A percentile compares a stretch with the other conserved stretches of the same genome.
Conservation (phyloP, 2,113 vertebrate species). For the Polypterus senegalus region DNA sequence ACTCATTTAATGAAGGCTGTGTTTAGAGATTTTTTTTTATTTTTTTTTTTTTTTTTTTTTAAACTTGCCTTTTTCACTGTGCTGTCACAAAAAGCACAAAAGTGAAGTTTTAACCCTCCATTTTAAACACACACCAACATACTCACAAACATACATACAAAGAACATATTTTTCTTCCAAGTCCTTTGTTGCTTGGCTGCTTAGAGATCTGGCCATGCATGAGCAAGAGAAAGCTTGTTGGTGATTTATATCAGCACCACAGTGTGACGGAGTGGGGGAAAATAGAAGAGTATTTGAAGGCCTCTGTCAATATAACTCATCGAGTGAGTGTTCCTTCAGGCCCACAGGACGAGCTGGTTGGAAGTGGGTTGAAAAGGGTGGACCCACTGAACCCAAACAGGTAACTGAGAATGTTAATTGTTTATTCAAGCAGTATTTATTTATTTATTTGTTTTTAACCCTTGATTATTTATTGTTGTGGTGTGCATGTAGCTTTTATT, state of each 20-base stretch:
- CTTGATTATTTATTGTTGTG: not conserved
- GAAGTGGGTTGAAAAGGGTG: constrained; percentile 53
- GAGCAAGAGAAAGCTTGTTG: constrained; percentile 48
- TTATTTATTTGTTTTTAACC: not conserved
- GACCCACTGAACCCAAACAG: constrained; percentile 50
- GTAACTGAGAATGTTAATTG: constrained; percentile 39
- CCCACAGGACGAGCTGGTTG: constrained; percentile 69
- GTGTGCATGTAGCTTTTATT: not conserved
- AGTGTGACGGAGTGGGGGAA: constrained; percentile 66
- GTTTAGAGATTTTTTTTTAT: constrained; percentile 26
- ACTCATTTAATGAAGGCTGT: constrained; percentile 32
- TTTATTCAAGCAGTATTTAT: not conserved
- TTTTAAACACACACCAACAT: constrained; percentile 12
- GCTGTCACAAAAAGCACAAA: constrained; percentile 21
- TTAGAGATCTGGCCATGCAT: constrained; percentile 14
- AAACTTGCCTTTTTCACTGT: constrained; percentile 54
- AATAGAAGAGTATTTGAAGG: constrained; percentile 65
- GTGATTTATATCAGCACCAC: constrained; percentile 53
- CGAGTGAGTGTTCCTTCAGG: constrained; percentile 97
- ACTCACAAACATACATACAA: constrained; percentile 3
- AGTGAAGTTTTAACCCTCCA: not conserved
- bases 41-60: constrained; percentile 32
- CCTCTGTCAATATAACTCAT: constrained; percentile 81
- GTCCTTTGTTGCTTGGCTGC: constrained; percentile 44
- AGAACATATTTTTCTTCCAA: constrained; percentile 57